A percentile compares a stretch with the other conserved stretches of the same genome.
Evolutionary conservation across 2,113 vertebrate genomes (phyloP).

Genomic region (Limnothrissa miodon): DNA sequence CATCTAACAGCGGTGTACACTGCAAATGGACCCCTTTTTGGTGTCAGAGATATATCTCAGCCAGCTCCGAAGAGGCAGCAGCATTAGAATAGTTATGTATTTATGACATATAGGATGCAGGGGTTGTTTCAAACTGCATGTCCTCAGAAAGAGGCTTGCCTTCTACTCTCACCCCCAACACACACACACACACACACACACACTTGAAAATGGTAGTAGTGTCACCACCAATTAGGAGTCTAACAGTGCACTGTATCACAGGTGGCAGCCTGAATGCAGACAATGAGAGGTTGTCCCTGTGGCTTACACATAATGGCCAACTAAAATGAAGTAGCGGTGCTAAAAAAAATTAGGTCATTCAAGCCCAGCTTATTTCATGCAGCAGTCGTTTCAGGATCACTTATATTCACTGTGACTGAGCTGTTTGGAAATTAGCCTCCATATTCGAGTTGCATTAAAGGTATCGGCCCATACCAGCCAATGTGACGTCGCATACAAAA

Average conservation of each 20-base stretch:
- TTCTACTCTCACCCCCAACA: neutral
- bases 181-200: no score
- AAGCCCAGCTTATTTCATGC: neutral
- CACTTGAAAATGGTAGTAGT: constrained; percentile 12
- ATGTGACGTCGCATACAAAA: neutral
- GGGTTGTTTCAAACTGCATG: constrained; percentile 35
- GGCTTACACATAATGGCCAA: constrained; percentile 32
- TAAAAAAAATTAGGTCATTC: neutral
- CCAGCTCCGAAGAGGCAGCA: constrained; percentile 46
- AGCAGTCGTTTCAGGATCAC: neutral
- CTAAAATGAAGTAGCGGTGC: neutral
- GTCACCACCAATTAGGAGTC: no score
- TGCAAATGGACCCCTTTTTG: constrained; percentile 44
- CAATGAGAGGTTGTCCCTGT: neutral
- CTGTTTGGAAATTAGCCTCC: neutral
- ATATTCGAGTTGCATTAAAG: neutral
- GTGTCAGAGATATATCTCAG: constrained; percentile 28
- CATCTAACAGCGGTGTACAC: constrained; percentile 12
- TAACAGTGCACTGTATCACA: constrained; percentile 3
- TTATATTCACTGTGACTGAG: neutral
- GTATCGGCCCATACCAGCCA: neutral
- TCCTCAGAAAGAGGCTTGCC: constrained; percentile 10
- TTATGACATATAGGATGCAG: constrained; percentile 50
- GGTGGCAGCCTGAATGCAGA: neutral
- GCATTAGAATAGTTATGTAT: constrained; percentile 60